These are phyloP conservation scores for Podocnemis expansa DNA, from an alignment of 2,113 vertebrate genomes.

Conservation along the genomic window DNA sequence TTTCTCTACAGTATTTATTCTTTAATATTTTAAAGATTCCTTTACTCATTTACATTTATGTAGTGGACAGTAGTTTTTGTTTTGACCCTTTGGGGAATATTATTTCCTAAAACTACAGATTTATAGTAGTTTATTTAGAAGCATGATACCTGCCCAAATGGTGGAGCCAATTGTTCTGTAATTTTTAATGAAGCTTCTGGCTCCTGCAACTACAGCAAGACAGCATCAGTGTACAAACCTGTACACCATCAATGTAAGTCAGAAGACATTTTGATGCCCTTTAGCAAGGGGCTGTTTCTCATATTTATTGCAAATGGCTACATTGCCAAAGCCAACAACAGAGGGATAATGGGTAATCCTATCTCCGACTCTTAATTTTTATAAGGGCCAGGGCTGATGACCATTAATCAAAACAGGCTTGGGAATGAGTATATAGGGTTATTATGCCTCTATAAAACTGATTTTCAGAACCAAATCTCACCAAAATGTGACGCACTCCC, in stretches of 20 bases:
- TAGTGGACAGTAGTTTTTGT: background rate
- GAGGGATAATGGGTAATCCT: background rate
- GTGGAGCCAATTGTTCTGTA: background rate
- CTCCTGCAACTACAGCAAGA: background rate
- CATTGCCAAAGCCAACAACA: background rate
- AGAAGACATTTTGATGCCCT: background rate
- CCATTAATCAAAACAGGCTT: background rate
- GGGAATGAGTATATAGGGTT: background rate
- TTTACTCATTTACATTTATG: background rate
- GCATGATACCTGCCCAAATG: background rate
- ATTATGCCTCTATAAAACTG: background rate
- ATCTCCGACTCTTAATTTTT: background rate
- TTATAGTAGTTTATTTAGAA: background rate
- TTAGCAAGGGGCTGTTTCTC: background rate
- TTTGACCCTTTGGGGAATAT: background rate
- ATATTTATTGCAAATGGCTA: background rate
- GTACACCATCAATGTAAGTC: background rate
- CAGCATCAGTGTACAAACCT: background rate
- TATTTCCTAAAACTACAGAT: background rate
- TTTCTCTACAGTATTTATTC: background rate
- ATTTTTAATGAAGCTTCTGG: background rate
- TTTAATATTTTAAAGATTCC: background rate
- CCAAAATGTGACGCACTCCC: background rate
- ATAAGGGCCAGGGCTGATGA: background rate
- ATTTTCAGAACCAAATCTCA: background rate